Evolutionary conservation across 2,797 vertebrate species (phyloP), one percentile per base, ranked within the genome.

Genomic region (Sebastes hopkinsi): DNA sequence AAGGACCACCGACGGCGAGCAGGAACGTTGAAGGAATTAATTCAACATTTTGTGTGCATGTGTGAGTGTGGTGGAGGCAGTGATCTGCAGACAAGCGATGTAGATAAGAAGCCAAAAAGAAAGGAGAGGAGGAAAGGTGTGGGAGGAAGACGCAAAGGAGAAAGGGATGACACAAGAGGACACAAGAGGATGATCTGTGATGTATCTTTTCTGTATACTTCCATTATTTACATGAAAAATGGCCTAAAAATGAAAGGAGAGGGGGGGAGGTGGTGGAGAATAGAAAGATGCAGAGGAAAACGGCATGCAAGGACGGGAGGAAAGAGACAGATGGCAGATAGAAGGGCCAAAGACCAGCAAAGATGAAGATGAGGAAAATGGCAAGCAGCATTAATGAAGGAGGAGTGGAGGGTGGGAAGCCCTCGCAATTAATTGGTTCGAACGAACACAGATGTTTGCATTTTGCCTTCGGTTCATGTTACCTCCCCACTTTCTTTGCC

Each of bases 381-480:
- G 46, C 27, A 59, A 74, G 72, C 30, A 62, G 74, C 34, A 77
- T 80, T 76, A 91, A 89, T 71, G 72, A 81, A 87, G 79, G 78
- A 74, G 81, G 80, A 83, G 71, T 72, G 59, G 55, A 82, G 73
- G 73, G 65, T 77, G 69, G 77, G 36, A 75, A 77, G 16, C 30
- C 70, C 42, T 73, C 8, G 30, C 67, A 75, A 87, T 86, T 89
- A 92, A 94, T 87, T 90, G 82, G 82, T 88, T 88, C 88, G 81
- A 89, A 89, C 72, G 77, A 89, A 91, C 77, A 87, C 89, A 90
- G 85, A 94, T 89, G 89, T 90, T 91, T 89, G 87, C 84, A 83
- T 91, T 86, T 89, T 72, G 87, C 89, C 87, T 84, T 16, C 27
- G 78, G 80, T 23, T 67, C 14, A 23, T 75, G 64, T 75, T 76